Conservation (phyloP, 2,113 vertebrate genomes). For the Brevimyrus niger region DNA sequence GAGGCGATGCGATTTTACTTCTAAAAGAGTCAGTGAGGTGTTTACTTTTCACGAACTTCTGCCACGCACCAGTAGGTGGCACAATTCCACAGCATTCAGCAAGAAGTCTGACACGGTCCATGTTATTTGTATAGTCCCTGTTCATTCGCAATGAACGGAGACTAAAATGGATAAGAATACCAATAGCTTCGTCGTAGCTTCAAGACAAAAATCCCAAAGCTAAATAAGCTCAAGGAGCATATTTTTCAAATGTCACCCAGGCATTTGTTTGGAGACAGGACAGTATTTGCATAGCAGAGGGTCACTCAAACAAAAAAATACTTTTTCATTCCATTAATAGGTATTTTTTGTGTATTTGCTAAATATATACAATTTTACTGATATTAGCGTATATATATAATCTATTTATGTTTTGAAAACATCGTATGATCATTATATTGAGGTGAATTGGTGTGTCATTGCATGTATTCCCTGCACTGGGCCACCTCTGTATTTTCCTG, state of each 20-base stretch:
- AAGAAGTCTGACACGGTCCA: neutral
- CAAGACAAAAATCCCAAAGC: neutral
- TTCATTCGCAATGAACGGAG: neutral
- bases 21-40: neutral
- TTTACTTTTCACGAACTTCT: neutral
- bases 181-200: neutral
- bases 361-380: neutral
- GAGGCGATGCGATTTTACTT: neutral
- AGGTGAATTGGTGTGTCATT: no score
- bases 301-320: neutral
- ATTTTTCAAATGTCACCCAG: neutral
- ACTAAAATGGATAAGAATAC: neutral
- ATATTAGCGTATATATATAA: no score
- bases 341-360: neutral
- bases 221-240: neutral
- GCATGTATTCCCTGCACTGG: no score
- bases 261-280: neutral
- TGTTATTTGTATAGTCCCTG: neutral
- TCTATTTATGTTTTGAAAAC: no score
- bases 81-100: constrained; percentile 11
- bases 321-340: neutral
- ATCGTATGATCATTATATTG: no score
- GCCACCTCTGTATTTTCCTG: no score
- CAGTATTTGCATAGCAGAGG: neutral
- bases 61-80: constrained; percentile 12